These are phyloP conservation scores for Branchipolynoe longqiensis DNA, from an alignment of 2,888 invertebrate genomes.

Conservation along the genomic window DNA sequence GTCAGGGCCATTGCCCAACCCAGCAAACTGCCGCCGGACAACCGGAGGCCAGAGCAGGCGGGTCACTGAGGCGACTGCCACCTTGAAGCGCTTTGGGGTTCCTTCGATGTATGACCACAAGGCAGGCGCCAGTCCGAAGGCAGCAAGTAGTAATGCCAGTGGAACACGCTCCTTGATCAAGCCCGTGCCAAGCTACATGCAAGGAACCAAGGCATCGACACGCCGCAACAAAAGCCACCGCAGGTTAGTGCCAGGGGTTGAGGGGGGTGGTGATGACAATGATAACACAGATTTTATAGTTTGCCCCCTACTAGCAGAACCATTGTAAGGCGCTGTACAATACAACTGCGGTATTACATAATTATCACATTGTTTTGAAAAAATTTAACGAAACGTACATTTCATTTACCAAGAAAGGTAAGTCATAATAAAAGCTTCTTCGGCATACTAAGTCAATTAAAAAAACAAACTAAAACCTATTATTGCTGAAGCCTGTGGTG, in stretches of 20 bases:
- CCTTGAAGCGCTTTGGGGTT: neutral
- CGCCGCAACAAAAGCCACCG: neutral
- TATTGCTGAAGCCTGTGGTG: no score
- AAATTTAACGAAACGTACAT: neutral
- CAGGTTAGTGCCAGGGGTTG: neutral
- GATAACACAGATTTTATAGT: neutral
- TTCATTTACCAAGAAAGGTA: neutral
- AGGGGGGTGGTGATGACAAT: neutral
- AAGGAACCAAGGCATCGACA: slow-evolving; percentile 16
- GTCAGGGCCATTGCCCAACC: neutral
- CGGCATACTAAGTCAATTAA: no score
- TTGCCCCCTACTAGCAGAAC: neutral
- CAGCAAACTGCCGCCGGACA: neutral
- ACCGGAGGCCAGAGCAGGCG: neutral
- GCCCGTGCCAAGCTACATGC: slow-evolving; percentile 17
- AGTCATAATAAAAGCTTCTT: neutral
- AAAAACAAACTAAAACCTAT: no score
- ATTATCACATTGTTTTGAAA: neutral
- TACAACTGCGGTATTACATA: neutral
- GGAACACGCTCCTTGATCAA: neutral
- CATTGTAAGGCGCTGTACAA: neutral
- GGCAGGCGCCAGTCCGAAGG: neutral
- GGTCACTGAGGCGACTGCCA: neutral
- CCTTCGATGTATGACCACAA: slow-evolving; percentile 14
- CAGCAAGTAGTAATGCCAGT: neutral